Conservation (phyloP, 2,888 invertebrate species). For the Caenorhabditis doughertyi region DNA sequence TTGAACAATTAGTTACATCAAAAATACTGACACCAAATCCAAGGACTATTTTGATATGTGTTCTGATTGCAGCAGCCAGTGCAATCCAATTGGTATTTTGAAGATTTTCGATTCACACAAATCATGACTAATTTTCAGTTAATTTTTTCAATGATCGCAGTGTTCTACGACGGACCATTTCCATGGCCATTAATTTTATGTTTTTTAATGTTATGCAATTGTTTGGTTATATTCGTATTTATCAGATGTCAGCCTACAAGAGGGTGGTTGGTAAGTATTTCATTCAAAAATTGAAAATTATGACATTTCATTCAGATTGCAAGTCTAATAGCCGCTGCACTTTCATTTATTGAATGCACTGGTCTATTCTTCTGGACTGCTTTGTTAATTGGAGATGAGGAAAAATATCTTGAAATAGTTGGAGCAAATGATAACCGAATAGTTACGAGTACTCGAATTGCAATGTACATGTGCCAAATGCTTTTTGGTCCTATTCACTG, state of each 20-base stretch:
- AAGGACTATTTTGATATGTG: slow-evolving; percentile 75
- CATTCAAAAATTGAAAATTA: background rate
- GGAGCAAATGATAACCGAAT: slow-evolving; percentile 78
- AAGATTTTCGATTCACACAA: background rate
- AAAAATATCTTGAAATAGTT: slow-evolving; percentile 68
- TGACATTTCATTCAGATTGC: slow-evolving; percentile 68
- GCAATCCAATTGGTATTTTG: slow-evolving; percentile 77
- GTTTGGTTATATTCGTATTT: slow-evolving; percentile 76
- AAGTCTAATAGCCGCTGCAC: slow-evolving; percentile 73
- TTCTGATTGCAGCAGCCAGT: slow-evolving; percentile 76
- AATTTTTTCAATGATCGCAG: slow-evolving; percentile 78
- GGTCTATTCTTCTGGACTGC: slow-evolving; percentile 81
- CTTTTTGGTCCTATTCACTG: slow-evolving; percentile 81
- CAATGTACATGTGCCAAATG: slow-evolving; percentile 82
- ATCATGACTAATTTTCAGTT: slow-evolving; percentile 66
- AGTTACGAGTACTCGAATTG: slow-evolving; percentile 81
- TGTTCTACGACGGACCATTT: slow-evolving; percentile 81
- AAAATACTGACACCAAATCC: slow-evolving; percentile 78
- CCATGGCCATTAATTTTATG: slow-evolving; percentile 70
- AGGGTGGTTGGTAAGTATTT: slow-evolving; percentile 72
- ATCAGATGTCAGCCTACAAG: slow-evolving; percentile 73
- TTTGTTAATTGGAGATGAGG: slow-evolving; percentile 76
- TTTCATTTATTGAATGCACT: slow-evolving; percentile 77
- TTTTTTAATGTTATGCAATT: slow-evolving; percentile 76
- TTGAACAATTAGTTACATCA: slow-evolving; percentile 80